Conservation (phyloP, 2,888 invertebrate genomes). For the Muschampia plurimacula region DNA sequence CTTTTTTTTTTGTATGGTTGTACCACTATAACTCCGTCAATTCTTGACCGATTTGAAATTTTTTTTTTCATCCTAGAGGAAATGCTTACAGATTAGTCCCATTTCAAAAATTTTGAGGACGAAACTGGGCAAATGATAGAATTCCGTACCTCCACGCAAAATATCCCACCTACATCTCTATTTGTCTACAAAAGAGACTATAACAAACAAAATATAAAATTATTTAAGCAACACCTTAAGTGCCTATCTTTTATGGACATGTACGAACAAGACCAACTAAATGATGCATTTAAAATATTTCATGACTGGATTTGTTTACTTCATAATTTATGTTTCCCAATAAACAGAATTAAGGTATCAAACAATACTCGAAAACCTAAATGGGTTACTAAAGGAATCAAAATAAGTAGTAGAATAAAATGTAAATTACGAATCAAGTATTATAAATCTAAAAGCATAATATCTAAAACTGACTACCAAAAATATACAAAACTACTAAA, state of each 20-base stretch:
- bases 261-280: neutral
- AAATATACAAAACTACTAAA: conserved; percentile 15
- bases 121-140: conserved; percentile 7
- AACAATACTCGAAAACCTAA: neutral
- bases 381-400: conserved; percentile 17
- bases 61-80: too few species aligned
- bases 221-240: neutral
- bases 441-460: neutral
- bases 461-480: neutral
- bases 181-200: conserved; percentile 13
- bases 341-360: neutral
- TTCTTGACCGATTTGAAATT: too few species aligned
- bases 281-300: conserved; percentile 12
- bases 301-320: conserved; percentile 9
- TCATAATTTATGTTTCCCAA: conserved; percentile 13
- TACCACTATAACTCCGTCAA: too few species aligned
- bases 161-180: too few species aligned
- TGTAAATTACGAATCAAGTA: conserved; percentile 14
- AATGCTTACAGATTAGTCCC: too few species aligned
- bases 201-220: neutral
- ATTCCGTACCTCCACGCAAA: neutral
- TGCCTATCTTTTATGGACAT: neutral
- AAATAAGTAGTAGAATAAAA: conserved; percentile 1
- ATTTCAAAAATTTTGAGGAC: too few species aligned
- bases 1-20: too few species aligned